Percentiles rank a stretch among this genome's conserved stretches.
phyloP scores from a whole-genome alignment of 2,797 vertebrate genomes.

The Limnodromus scolopaceus region DNA sequence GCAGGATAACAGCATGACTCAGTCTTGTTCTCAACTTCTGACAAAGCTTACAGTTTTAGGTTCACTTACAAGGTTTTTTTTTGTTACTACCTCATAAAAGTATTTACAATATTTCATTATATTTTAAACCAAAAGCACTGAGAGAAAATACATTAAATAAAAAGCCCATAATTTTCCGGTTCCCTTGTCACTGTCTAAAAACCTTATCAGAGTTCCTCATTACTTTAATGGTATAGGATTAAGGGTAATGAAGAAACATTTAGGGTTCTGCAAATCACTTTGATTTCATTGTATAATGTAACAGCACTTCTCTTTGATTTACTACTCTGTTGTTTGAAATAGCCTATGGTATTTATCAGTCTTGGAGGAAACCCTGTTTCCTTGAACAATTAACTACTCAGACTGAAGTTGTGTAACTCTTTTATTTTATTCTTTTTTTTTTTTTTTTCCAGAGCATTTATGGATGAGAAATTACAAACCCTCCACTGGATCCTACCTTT shows the following conservation, averaged over 20 bases:
- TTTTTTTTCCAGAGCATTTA: background rate
- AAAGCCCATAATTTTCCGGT: background rate
- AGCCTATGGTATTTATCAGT: slow-evolving; percentile 19
- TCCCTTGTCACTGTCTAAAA: slow-evolving; percentile 28
- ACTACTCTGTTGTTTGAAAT: slow-evolving; percentile 29
- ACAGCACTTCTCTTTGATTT: slow-evolving; percentile 44
- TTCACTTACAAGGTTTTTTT: background rate
- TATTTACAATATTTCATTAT: slow-evolving; percentile 43
- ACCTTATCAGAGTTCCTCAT: slow-evolving; percentile 29
- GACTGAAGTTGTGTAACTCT: background rate
- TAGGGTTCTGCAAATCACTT: slow-evolving; percentile 57
- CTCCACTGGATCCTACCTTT: background rate
- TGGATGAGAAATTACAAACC: background rate
- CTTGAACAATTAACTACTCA: slow-evolving; percentile 31
- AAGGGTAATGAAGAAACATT: slow-evolving; percentile 52
- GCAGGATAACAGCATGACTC: background rate
- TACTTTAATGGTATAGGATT: slow-evolving; percentile 40
- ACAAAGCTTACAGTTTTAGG: background rate
- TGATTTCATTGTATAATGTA: slow-evolving; percentile 45
- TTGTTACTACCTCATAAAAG: background rate
- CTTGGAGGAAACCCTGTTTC: slow-evolving; percentile 43
- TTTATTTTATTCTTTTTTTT: background rate
- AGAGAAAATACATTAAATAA: slow-evolving; percentile 33
- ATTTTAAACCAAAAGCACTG: background rate
- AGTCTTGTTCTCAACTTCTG: background rate